These are phyloP conservation scores for Tortricodes alternella DNA, from an alignment of 2,888 invertebrate genomes.

Conservation along the genomic window DNA sequence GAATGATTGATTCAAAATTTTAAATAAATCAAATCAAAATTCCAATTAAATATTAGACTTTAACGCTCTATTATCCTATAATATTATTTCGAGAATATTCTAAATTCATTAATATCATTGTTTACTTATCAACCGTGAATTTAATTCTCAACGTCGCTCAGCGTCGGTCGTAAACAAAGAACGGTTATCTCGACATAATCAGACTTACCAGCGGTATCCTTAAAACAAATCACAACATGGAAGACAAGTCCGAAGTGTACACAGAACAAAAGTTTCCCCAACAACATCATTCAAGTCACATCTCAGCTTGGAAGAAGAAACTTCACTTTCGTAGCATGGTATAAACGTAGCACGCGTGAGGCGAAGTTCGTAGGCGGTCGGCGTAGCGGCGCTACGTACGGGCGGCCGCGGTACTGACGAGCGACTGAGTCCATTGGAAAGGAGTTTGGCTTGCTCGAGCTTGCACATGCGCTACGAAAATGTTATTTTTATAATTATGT, in stretches of 20 bases:
- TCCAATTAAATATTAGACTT: too few species aligned
- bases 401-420: conserved; percentile 52
- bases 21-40: too few species aligned
- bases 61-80: too few species aligned
- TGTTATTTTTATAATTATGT: background rate
- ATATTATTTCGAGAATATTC: too few species aligned
- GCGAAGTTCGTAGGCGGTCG: conserved; percentile 53
- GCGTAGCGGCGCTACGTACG: conserved; percentile 65
- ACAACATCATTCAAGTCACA: conserved; percentile 79
- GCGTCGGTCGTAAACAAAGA: conserved; percentile 13
- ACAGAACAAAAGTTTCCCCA: conserved; percentile 78
- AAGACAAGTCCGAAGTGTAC: conserved; percentile 80
- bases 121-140: background rate
- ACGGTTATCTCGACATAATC: conserved; percentile 4
- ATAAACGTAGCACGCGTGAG: conserved; percentile 35
- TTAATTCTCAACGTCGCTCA: conserved; percentile 1
- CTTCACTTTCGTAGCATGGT: conserved; percentile 45
- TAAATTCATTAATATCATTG: background rate
- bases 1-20: too few species aligned
- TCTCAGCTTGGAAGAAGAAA: conserved; percentile 56
- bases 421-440: conserved; percentile 54
- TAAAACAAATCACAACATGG: conserved; percentile 80
- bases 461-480: conserved; percentile 67
- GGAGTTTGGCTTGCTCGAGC: conserved; percentile 42
- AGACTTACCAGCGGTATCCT: conserved; percentile 75